Percentiles rank a stretch among this genome's conserved stretches.
Conservation (phyloP, 2,113 vertebrate genomes). For the Otus sunia region DNA sequence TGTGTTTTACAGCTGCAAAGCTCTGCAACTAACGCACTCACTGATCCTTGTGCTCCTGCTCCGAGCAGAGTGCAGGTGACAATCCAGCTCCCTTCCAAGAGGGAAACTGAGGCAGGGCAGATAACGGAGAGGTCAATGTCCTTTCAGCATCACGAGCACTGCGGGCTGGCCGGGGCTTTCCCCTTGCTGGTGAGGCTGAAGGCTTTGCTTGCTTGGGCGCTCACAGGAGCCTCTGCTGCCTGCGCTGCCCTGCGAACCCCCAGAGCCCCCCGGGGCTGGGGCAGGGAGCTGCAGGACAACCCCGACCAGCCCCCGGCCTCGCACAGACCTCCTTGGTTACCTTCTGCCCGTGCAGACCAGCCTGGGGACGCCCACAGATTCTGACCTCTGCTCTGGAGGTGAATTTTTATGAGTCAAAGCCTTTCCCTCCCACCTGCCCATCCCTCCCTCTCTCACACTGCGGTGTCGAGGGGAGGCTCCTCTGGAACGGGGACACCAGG, state of each 20-base stretch:
- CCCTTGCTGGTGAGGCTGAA: background rate
- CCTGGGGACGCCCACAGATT: background rate
- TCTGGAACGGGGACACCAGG: background rate
- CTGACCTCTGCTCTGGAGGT: background rate
- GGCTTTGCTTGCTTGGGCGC: background rate
- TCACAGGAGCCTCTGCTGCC: background rate
- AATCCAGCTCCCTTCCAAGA: background rate
- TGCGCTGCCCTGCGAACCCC: background rate
- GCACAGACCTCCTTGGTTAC: background rate
- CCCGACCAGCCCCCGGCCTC: background rate
- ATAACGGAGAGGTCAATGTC: background rate
- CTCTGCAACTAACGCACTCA: background rate
- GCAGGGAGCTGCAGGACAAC: background rate
- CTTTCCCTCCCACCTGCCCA: background rate
- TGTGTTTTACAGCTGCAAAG: background rate
- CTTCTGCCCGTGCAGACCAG: background rate
- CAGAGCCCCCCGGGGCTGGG: too few relatives aligned
- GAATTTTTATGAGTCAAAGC: background rate
- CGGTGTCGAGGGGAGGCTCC: background rate
- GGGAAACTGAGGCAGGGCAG: slow-evolving; percentile 8
- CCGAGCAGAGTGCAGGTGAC: background rate
- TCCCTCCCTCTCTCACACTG: background rate
- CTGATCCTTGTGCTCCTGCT: background rate
- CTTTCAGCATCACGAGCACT: background rate
- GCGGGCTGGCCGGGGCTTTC: background rate